Percentiles rank a stretch among this genome's conserved stretches.
Evolutionary conservation across 64 coral and sea anemone species (phyloP).

Genomic region (Pocillopora damicornis): DNA sequence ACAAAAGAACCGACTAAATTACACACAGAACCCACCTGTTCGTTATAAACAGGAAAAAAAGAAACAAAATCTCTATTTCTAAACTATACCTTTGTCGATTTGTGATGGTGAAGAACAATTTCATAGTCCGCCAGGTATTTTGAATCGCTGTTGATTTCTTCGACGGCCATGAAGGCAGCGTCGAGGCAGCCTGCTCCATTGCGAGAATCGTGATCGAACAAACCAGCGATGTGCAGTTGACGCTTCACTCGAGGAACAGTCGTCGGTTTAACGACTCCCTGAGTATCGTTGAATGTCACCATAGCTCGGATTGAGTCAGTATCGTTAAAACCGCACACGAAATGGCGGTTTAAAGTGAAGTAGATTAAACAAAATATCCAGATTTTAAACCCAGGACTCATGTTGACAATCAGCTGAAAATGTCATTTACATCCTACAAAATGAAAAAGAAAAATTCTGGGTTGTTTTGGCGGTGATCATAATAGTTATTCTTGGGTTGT

Average conservation of each 20-base stretch:
- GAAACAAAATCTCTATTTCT: neutral
- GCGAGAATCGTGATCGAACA: slow-evolving; percentile 51
- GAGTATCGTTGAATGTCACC: neutral
- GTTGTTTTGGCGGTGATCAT: too few relatives aligned
- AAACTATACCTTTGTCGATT: slow-evolving; percentile 31
- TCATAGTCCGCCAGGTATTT: slow-evolving; percentile 38
- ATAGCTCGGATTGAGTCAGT: neutral
- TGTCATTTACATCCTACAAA: neutral
- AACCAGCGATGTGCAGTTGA: slow-evolving; percentile 57
- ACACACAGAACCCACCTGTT: slow-evolving; percentile 4
- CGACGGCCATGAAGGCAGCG: slow-evolving; percentile 58
- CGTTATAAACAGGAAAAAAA: neutral
- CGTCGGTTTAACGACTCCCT: neutral
- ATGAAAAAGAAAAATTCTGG: neutral
- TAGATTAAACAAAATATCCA: neutral
- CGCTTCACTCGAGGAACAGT: neutral
- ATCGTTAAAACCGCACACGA: neutral
- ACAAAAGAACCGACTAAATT: neutral
- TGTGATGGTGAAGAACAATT: slow-evolving; percentile 42
- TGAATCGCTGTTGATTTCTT: slow-evolving; percentile 65
- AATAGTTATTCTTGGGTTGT: too few relatives aligned
- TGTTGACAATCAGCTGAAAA: neutral
- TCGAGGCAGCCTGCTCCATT: slow-evolving; percentile 38
- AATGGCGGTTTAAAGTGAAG: neutral
- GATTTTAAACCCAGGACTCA: neutral